Evolutionary conservation across 2,797 vertebrate genomes (phyloP).

Genomic region (Parotocinclus haroldoi): DNA sequence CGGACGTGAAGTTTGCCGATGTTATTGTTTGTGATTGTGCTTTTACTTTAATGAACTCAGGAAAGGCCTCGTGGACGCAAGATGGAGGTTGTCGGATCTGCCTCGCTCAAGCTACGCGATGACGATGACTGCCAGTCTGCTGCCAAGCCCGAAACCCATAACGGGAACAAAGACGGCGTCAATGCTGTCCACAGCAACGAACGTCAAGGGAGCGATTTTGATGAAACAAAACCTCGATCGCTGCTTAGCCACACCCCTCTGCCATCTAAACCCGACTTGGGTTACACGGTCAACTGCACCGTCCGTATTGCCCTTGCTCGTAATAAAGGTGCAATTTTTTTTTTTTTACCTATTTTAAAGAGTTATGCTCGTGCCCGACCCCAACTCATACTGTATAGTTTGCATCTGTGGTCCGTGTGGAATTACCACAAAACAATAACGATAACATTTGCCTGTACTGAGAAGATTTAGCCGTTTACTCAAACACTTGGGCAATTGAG

Average conservation of each 20-base stretch:
- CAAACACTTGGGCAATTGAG: too few relatives aligned
- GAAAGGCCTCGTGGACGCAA: background rate
- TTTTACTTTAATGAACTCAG: background rate
- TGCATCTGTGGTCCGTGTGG: too few relatives aligned
- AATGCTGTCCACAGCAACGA: background rate
- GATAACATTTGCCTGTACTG: too few relatives aligned
- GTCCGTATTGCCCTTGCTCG: constrained; percentile 62
- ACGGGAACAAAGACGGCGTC: constrained; percentile 17
- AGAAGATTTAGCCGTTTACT: too few relatives aligned
- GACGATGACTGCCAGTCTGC: constrained; percentile 1
- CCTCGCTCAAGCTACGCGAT: background rate
- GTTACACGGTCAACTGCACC: constrained; percentile 56
- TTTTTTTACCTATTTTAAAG: too few relatives aligned
- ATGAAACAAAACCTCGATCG: constrained; percentile 28
- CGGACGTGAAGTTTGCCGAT: too few relatives aligned
- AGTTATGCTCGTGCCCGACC: too few relatives aligned
- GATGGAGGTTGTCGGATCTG: constrained; percentile 2
- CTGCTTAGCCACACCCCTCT: constrained; percentile 10
- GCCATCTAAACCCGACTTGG: constrained; percentile 39
- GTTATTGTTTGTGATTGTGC: background rate
- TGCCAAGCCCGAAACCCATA: background rate
- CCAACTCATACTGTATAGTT: too few relatives aligned
- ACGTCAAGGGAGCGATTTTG: constrained; percentile 14
- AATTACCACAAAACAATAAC: too few relatives aligned
- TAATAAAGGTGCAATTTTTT: constrained; percentile 49